phyloP scores from a whole-genome alignment of 2,888 invertebrate species.

The Tupiocoris notatus region DNA sequence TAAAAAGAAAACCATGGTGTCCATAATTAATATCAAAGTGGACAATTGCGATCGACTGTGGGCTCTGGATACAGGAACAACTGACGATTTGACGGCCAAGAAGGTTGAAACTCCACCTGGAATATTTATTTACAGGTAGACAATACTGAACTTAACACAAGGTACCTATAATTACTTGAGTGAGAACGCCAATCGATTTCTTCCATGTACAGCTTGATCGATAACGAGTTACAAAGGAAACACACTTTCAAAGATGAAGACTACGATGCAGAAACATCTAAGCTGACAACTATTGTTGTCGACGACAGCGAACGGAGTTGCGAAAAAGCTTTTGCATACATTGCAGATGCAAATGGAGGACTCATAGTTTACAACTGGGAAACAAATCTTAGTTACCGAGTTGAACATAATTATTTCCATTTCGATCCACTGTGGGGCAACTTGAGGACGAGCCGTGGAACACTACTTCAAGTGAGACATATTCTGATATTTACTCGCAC shows the following conservation, averaged over 20 bases:
- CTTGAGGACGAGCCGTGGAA: conserved; percentile 51
- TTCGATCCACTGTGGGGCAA: conserved; percentile 63
- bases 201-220: conserved; percentile 63
- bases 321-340: conserved; percentile 71
- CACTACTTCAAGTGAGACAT: background rate
- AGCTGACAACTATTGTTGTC: conserved; percentile 76
- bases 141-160: background rate
- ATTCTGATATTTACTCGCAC: too few relatives aligned
- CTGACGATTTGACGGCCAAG: conserved; percentile 55
- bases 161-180: background rate
- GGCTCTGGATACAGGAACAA: conserved; percentile 71
- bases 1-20: conserved; percentile 54
- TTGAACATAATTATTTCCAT: conserved; percentile 71
- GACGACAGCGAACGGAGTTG: conserved; percentile 70
- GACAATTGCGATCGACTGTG: conserved; percentile 75
- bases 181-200: conserved; percentile 7
- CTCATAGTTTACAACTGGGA: conserved; percentile 74
- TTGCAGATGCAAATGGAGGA: conserved; percentile 69
- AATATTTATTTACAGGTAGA: conserved; percentile 61
- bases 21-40: conserved; percentile 71
- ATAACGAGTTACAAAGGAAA: conserved; percentile 64
- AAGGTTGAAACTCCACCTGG: conserved; percentile 62
- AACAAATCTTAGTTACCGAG: conserved; percentile 72
- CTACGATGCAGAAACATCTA: conserved; percentile 60
- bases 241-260: conserved; percentile 65